phyloP scores from a whole-genome alignment of 2,113 vertebrate genomes.

The Trichomycterus rosablanca region DNA sequence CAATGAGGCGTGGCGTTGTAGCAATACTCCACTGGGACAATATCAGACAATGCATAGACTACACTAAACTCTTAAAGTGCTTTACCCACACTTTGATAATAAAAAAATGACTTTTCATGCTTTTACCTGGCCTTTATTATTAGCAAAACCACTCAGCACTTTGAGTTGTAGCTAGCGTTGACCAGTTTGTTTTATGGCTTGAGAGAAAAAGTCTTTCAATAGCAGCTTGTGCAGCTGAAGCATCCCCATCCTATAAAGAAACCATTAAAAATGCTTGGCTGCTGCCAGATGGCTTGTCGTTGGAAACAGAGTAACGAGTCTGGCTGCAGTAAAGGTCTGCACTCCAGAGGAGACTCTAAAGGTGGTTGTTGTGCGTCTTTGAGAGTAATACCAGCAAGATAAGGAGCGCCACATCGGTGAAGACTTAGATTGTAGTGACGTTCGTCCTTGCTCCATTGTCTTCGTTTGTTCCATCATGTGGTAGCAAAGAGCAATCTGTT shows the following conservation, averaged over 20 bases:
- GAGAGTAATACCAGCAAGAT: slow-evolving; percentile 36
- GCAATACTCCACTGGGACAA: slow-evolving; percentile 11
- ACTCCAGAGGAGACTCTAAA: slow-evolving; percentile 20
- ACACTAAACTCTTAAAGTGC: slow-evolving; percentile 4
- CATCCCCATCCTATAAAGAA: slow-evolving; percentile 56
- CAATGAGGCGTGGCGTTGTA: background rate
- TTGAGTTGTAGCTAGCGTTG: slow-evolving; percentile 32
- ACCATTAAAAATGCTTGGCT: slow-evolving; percentile 65
- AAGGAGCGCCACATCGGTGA: slow-evolving; percentile 1
- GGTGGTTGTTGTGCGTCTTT: slow-evolving; percentile 39
- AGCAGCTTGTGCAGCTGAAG: slow-evolving; percentile 40
- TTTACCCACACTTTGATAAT: slow-evolving; percentile 10
- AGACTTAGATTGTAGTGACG: slow-evolving; percentile 19
- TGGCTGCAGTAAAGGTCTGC: slow-evolving; percentile 28
- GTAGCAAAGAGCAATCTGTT: slow-evolving; percentile 32
- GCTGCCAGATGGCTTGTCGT: slow-evolving; percentile 66
- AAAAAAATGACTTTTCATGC: slow-evolving; percentile 31
- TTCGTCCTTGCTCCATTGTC: slow-evolving; percentile 30
- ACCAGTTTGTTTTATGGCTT: slow-evolving; percentile 38
- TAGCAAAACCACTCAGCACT: slow-evolving; percentile 6
- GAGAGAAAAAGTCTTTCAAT: slow-evolving; percentile 43
- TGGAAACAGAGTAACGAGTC: slow-evolving; percentile 41
- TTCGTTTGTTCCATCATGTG: slow-evolving; percentile 24
- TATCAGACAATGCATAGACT: slow-evolving; percentile 14
- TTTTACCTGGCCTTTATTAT: slow-evolving; percentile 38